A percentile compares a stretch with the other conserved stretches of the same genome.
These are phyloP conservation scores for Paratilapia polleni DNA, from an alignment of 2,113 vertebrate species.

Conservation along the genomic window DNA sequence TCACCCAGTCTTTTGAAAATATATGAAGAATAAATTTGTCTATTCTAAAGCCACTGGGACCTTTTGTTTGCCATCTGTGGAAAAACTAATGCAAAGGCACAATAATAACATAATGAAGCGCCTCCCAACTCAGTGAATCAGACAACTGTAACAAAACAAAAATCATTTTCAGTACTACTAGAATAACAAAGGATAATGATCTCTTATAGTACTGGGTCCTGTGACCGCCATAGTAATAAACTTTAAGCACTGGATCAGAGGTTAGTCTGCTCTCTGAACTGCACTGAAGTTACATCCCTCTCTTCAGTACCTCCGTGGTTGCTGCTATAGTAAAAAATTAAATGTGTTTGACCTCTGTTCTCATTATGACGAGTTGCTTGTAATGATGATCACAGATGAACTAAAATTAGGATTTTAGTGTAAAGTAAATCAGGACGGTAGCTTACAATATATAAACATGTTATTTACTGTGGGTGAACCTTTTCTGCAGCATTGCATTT, in stretches of 20 bases:
- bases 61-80: neutral
- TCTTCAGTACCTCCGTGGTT: slow-evolving; percentile 4
- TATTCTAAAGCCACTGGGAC: slow-evolving; percentile 11
- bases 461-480: neutral
- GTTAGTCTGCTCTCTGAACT: slow-evolving; percentile 40
- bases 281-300: slow-evolving; percentile 35
- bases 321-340: slow-evolving; percentile 16
- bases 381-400: neutral
- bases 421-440: neutral
- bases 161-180: slow-evolving; percentile 18
- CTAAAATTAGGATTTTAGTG: neutral
- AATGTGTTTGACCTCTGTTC: slow-evolving; percentile 33
- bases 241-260: slow-evolving; percentile 22
- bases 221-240: slow-evolving; percentile 45
- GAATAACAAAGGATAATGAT: slow-evolving; percentile 32
- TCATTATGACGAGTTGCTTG: slow-evolving; percentile 8
- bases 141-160: slow-evolving; percentile 17
- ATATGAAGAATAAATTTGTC: slow-evolving; percentile 6
- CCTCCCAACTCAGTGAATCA: slow-evolving; percentile 14
- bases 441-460: neutral
- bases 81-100: slow-evolving; percentile 17
- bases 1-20: neutral
- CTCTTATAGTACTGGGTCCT: slow-evolving; percentile 1
- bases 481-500: neutral
- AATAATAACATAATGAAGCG: slow-evolving; percentile 29